Base-by-base conservation (phyloP, 2,888 invertebrate genomes). In the Congeria kusceri region DNA sequence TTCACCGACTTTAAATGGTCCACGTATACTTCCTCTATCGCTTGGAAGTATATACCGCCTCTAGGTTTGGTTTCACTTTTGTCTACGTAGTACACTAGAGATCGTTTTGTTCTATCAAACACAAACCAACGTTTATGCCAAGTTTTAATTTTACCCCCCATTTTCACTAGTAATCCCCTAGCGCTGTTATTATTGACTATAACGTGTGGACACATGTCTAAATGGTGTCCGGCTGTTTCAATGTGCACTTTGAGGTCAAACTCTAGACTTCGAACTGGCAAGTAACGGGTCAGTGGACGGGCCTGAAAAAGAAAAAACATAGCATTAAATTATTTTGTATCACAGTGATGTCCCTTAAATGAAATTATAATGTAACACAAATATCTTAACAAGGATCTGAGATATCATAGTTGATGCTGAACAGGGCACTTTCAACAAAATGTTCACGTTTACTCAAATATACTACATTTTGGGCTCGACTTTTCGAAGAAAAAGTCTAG, bases 81-180 rank as follows among this genome's bases (percentile, higher is more conserved):
- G 86, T 98, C 98, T 88, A 96, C 96, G 94, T 97, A 99, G 94
- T 98, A 99, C 83, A 97, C 96, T 86, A 99, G 95, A 69, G 97
- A 97, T 93, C 97, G 96, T 93, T 96, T 96, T 91, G 96, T 96
- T 82, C 98, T 95, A 93, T 99, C 98, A 93, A 99, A 97, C 90
- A 98, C 98, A 94, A 99, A 99, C 98, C 98, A 99, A 89, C 97
- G 95, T 93, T 97, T 96, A 92, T 98, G 97, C 98, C 98, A 99
- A 62, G 97, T 97, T 82, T 92, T 92, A 81, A 93, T 92, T 81
- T 92, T 92, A 71, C 89, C 90, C 70, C 98, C 98, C 94, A 98
- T 92, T 93, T 99, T 99, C 91, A 97, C 97, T 68, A 99, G 95
- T 94, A 97, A 97, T 3, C 98, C 98, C 86, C 97, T 95, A 93